Evolutionary conservation across 1,140 invertebrate species (phyloP).

Genomic region (Drosophila subobscura): DNA sequence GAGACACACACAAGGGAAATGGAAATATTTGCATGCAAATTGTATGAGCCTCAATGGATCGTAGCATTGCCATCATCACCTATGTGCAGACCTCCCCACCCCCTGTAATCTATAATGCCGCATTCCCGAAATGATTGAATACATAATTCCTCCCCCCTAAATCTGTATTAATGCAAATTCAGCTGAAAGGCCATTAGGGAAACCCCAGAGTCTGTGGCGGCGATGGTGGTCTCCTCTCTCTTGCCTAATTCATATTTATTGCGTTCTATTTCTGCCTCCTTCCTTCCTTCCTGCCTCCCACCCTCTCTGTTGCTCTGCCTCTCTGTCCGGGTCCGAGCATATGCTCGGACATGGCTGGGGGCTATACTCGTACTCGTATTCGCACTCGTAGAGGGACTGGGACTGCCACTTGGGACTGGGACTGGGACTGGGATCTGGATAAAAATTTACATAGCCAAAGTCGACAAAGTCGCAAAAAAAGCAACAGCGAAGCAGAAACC

Average conservation of each 20-base stretch:
- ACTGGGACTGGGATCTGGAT: constrained; percentile 23
- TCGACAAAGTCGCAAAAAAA: constrained; percentile 47
- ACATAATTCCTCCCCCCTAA: too few relatives aligned
- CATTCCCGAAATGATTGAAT: too few relatives aligned
- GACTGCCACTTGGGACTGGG: too few relatives aligned
- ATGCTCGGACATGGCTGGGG: constrained; percentile 22
- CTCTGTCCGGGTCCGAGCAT: constrained; percentile 17
- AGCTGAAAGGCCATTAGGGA: constrained; percentile 47
- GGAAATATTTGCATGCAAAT: constrained; percentile 26
- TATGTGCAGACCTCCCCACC: too few relatives aligned
- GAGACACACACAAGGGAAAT: not conserved
- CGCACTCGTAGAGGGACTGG: too few relatives aligned
- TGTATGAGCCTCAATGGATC: not conserved
- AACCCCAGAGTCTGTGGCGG: constrained; percentile 24
- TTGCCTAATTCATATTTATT: constrained; percentile 62
- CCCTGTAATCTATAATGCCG: too few relatives aligned
- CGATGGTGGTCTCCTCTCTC: constrained; percentile 1
- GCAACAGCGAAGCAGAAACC: constrained; percentile 54
- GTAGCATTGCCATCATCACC: too few relatives aligned
- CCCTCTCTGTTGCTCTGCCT: not conserved
- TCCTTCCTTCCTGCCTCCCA: constrained; percentile 15
- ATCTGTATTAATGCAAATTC: constrained; percentile 15
- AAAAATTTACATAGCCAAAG: constrained; percentile 68
- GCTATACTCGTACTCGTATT: too few relatives aligned
- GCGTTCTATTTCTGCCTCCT: constrained; percentile 56